Conservation (phyloP, 2,113 vertebrate genomes). For the Corythaeola cristata region DNA sequence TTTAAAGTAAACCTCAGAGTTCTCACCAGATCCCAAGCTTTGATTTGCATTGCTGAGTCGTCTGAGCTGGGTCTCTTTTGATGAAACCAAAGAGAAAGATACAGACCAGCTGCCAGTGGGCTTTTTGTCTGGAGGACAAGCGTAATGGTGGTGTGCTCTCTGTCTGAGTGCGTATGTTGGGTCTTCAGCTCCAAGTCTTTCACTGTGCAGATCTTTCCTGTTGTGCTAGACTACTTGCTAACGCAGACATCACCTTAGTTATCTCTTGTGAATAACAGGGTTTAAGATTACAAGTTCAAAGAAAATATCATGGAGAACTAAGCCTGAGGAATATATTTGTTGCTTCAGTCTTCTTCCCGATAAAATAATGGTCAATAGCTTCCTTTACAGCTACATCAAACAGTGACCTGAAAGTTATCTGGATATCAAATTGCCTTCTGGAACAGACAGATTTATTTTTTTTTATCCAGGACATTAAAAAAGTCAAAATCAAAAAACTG, state of each 20-base stretch:
- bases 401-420: background rate
- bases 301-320: background rate
- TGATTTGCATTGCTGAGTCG: background rate
- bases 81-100: background rate
- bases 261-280: background rate
- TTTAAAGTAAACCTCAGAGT: background rate
- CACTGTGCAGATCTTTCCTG: background rate
- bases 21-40: background rate
- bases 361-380: background rate
- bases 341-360: background rate
- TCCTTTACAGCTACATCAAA: background rate
- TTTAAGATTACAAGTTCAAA: background rate
- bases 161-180: rapidly evolving
- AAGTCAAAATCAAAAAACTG: background rate
- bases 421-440: background rate
- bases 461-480: background rate
- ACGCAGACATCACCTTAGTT: background rate
- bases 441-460: background rate
- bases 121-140: background rate
- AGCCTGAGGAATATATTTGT: background rate
- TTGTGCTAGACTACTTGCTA: background rate
- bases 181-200: background rate
- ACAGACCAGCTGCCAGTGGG: background rate
- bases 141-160: background rate
- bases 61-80: background rate